Evolutionary conservation across 2,888 invertebrate genomes (phyloP).

Genomic region (Leucophora obtusa): DNA sequence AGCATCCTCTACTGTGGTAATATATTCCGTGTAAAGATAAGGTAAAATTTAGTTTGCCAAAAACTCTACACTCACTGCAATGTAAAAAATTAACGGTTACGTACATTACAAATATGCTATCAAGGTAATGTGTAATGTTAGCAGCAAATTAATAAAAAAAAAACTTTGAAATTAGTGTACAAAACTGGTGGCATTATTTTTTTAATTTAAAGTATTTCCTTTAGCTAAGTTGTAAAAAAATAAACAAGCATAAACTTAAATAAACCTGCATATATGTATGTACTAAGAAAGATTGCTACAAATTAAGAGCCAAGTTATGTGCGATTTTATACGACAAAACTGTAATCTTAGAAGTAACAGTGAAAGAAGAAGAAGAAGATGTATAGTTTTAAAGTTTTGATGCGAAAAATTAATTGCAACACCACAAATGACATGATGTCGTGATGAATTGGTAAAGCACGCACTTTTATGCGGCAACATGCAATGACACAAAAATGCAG

Average conservation of each 20-base stretch:
- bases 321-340: not conserved
- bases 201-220: conserved; percentile 31
- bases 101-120: conserved; percentile 24
- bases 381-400: conserved; percentile 46
- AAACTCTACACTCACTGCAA: conserved; percentile 43
- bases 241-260: not conserved
- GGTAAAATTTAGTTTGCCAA: conserved; percentile 30
- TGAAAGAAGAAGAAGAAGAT: not conserved
- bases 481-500: conserved; percentile 23
- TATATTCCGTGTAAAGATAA: conserved; percentile 22
- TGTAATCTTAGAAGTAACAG: not conserved
- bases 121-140: conserved; percentile 42
- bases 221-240: not conserved
- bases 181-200: not conserved
- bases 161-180: not conserved
- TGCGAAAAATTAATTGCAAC: conserved; percentile 64
- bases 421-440: conserved; percentile 63
- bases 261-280: not conserved
- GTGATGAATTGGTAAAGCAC: conserved; percentile 63
- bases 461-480: conserved; percentile 45
- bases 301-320: not conserved
- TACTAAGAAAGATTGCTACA: not conserved
- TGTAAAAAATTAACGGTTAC: conserved; percentile 39
- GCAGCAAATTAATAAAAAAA: conserved; percentile 39
- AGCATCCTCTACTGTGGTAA: not conserved